Evolutionary conservation across 1,140 invertebrate species (phyloP).

Genomic region (Cotesia typhae): DNA sequence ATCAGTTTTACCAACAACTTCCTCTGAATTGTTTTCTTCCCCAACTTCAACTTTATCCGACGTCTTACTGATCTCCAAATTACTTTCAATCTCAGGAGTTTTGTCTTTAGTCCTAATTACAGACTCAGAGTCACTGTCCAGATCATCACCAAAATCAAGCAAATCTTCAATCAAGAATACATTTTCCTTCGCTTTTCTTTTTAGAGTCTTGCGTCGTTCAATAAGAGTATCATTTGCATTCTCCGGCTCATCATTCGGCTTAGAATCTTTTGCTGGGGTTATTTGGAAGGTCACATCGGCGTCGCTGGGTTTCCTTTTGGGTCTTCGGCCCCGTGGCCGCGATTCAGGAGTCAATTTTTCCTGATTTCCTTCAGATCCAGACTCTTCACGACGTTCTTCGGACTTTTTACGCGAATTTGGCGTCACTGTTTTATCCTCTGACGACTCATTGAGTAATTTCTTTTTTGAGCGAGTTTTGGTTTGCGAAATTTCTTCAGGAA

Average conservation of each 20-base stretch:
- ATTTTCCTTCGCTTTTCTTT: constrained; percentile 40
- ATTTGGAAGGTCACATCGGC: constrained; percentile 2
- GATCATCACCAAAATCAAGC: constrained; percentile 27
- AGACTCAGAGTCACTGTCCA: constrained; percentile 23
- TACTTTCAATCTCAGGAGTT: constrained; percentile 6
- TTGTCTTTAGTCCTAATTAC: constrained; percentile 5
- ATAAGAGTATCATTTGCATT: constrained; percentile 26
- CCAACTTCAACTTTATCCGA: not conserved
- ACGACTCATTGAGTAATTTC: constrained; percentile 32
- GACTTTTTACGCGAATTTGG: not conserved
- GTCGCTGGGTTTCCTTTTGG: constrained; percentile 21
- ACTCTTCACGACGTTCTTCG: not conserved
- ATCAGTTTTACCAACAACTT: too few relatives aligned
- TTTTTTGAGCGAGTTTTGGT: constrained; percentile 37
- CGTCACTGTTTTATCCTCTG: constrained; percentile 9
- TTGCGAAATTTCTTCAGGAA: constrained; percentile 18
- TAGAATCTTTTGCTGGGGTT: not conserved
- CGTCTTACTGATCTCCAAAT: not conserved
- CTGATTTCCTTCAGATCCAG: not conserved
- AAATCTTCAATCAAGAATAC: constrained; percentile 33
- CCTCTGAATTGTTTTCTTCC: too few relatives aligned
- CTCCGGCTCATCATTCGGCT: constrained; percentile 23
- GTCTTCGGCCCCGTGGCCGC: not conserved
- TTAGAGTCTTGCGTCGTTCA: constrained; percentile 33
- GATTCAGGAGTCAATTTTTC: constrained; percentile 2